Conservation (phyloP, 2,797 vertebrate species). For the Neomorphus geoffroyi region DNA sequence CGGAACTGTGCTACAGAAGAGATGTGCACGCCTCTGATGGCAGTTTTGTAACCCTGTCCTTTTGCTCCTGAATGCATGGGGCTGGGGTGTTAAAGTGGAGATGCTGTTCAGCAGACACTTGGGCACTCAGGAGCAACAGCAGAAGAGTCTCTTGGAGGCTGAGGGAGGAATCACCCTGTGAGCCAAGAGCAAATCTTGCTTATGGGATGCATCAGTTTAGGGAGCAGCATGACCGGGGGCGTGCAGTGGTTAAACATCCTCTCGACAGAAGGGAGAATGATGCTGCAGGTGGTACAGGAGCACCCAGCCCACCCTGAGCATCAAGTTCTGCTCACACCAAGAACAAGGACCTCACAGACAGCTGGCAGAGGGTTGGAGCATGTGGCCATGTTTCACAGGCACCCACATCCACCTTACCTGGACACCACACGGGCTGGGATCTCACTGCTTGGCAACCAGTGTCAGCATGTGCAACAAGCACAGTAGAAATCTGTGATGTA, state of each 20-base stretch:
- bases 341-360: rapidly evolving
- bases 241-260: not conserved
- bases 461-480: not conserved
- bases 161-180: not conserved
- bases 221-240: rapidly evolving
- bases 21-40: not conserved
- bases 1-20: not conserved
- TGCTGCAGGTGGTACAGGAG: rapidly evolving
- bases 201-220: not conserved
- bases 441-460: not conserved
- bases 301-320: not conserved
- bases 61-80: not conserved
- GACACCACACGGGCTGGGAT: not conserved
- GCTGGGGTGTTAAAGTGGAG: not conserved
- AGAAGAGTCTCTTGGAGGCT: not conserved
- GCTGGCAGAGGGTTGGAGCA: not conserved
- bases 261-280: too few relatives aligned
- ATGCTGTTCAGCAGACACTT: not conserved
- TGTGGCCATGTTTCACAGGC: not conserved
- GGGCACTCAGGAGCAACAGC: too few relatives aligned
- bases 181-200: not conserved
- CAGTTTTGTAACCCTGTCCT: not conserved
- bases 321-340: rapidly evolving
- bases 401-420: not conserved
- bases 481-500: rapidly evolving